These are phyloP conservation scores for Sebastes taczanowskii DNA, from an alignment of 2,797 vertebrate species.

Conservation along the genomic window DNA sequence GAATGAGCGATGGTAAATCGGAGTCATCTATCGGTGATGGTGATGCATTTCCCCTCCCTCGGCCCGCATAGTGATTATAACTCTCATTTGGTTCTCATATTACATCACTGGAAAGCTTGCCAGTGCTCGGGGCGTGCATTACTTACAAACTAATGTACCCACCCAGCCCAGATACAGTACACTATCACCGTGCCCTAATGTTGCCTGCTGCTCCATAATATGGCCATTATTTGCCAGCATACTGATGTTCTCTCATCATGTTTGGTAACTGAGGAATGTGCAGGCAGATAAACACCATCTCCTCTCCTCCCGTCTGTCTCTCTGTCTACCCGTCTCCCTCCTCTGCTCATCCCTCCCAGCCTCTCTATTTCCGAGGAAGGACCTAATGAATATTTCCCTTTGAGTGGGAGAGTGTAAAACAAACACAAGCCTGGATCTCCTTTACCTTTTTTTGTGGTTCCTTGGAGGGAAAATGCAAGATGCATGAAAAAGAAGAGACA, in stretches of 20 bases:
- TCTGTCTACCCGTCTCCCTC: background rate
- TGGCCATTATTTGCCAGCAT: conserved; percentile 53
- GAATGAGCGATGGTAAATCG: conserved; percentile 54
- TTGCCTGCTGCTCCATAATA: conserved; percentile 56
- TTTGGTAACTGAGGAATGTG: conserved; percentile 53
- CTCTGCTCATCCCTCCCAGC: conserved; percentile 18
- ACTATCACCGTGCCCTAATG: conserved; percentile 47
- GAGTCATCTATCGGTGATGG: conserved; percentile 46
- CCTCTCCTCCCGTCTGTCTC: conserved; percentile 11
- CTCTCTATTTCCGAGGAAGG: conserved; percentile 50
- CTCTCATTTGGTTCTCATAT: conserved; percentile 70
- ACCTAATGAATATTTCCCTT: conserved; percentile 83
- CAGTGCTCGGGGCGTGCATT: conserved; percentile 58
- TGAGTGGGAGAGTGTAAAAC: conserved; percentile 71
- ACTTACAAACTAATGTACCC: conserved; percentile 69
- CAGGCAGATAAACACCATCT: conserved; percentile 31
- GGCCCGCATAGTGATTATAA: conserved; percentile 54
- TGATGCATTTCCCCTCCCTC: conserved; percentile 61
- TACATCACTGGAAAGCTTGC: conserved; percentile 61
- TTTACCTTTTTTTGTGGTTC: conserved; percentile 39
- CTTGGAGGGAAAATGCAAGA: conserved; percentile 62
- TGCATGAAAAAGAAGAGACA: conserved; percentile 59
- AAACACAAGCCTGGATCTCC: conserved; percentile 62
- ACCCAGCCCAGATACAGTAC: conserved; percentile 33
- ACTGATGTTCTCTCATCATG: conserved; percentile 53